Conservation (phyloP, 2,797 vertebrate genomes). For the Ataeniobius toweri region DNA sequence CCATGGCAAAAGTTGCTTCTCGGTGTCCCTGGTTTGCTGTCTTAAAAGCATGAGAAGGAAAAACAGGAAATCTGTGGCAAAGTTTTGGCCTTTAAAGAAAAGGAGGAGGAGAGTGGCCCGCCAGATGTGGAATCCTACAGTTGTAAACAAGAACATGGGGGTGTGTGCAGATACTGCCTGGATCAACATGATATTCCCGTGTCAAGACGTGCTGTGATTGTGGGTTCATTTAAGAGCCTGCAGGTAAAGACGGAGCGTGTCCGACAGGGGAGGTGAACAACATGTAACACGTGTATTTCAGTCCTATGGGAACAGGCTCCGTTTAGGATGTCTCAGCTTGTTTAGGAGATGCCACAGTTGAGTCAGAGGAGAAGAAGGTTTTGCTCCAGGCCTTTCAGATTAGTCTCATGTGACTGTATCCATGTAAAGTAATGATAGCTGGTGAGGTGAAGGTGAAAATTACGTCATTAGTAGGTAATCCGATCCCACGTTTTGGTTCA, state of each 20-base stretch:
- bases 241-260: constrained; percentile 3
- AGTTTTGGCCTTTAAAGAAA: constrained; percentile 45
- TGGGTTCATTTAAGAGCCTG: constrained; percentile 5
- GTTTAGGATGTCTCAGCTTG: constrained; percentile 37
- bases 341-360: constrained; percentile 41
- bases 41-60: constrained; percentile 30
- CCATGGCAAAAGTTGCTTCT: neutral
- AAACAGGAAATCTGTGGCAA: constrained; percentile 69
- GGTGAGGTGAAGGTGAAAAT: constrained; percentile 23
- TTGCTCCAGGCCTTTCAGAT: constrained; percentile 8
- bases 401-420: constrained; percentile 15
- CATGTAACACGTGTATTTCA: constrained; percentile 1
- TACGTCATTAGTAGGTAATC: constrained; percentile 36
- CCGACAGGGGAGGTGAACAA: constrained; percentile 4
- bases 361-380: constrained; percentile 48
- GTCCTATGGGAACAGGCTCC: constrained; percentile 13
- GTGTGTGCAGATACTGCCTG: constrained; percentile 15
- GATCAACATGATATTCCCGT: constrained; percentile 36
- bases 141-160: constrained; percentile 61
- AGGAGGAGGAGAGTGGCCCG: constrained; percentile 39
- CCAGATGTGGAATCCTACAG: constrained; percentile 61
- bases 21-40: constrained; percentile 2
- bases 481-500: constrained; percentile 10
- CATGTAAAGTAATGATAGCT: constrained; percentile 43
- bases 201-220: constrained; percentile 52